Percentiles rank a stretch among this genome's conserved stretches.
Evolutionary conservation across 92 coral and sea anemone species (phyloP).

Genomic region (Zoanthus gigantus): DNA sequence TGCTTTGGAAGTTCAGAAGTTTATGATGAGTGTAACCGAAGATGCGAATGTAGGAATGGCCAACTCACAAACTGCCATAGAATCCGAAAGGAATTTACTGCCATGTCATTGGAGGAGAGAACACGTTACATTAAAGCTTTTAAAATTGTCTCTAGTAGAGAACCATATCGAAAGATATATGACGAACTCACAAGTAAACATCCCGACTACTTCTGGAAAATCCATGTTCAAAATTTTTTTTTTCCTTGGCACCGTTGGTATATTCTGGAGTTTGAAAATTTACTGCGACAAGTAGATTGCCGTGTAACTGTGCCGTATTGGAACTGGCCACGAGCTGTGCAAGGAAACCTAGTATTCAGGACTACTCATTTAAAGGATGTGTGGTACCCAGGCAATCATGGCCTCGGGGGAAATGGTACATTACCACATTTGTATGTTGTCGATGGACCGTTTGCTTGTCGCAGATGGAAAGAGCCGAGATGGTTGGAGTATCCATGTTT

Average conservation of each 20-base stretch:
- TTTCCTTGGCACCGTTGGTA: slow-evolving; percentile 55
- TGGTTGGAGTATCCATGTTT: slow-evolving; percentile 28
- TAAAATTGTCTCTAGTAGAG: slow-evolving; percentile 39
- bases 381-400: slow-evolving; percentile 57
- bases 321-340: slow-evolving; percentile 54
- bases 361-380: slow-evolving; percentile 38
- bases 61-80: slow-evolving; percentile 53
- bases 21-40: slow-evolving; percentile 79
- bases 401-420: slow-evolving; percentile 67
- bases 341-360: slow-evolving; percentile 13
- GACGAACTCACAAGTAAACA: slow-evolving; percentile 16
- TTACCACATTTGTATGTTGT: slow-evolving; percentile 33
- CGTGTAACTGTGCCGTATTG: slow-evolving; percentile 62
- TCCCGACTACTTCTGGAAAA: background rate
- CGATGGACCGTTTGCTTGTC: slow-evolving; percentile 49
- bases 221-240: slow-evolving; percentile 3
- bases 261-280: slow-evolving; percentile 53
- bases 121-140: slow-evolving; percentile 47
- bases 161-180: slow-evolving; percentile 24
- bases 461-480: slow-evolving; percentile 22
- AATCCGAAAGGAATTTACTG: slow-evolving; percentile 56
- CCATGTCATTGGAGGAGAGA: slow-evolving; percentile 50
- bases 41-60: slow-evolving; percentile 68
- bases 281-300: slow-evolving; percentile 48
- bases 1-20: slow-evolving; percentile 19